Percentiles rank a stretch among this genome's conserved stretches.
Conservation (phyloP, 2,113 vertebrate species). For the Lynx canadensis region DNA sequence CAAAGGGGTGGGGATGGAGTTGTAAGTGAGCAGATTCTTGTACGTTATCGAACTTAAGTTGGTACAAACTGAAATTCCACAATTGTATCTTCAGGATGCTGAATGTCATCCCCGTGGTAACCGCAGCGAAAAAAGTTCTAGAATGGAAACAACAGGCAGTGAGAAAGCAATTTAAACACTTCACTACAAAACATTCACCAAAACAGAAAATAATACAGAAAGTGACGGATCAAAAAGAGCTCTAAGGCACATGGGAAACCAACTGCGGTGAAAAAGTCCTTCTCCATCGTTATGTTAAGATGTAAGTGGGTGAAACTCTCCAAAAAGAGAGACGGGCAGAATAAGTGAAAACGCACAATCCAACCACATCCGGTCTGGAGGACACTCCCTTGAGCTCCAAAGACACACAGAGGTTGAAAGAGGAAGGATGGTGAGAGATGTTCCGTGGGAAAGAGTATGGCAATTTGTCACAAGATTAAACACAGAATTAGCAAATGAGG, state of each 20-base stretch:
- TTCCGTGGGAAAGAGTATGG: background rate
- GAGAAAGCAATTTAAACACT: background rate
- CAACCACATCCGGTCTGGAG: background rate
- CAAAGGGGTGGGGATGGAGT: background rate
- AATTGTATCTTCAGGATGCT: background rate
- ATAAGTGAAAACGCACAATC: too few species aligned
- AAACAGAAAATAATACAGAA: background rate
- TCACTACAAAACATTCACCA: background rate
- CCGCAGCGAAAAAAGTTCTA: background rate
- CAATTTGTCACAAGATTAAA: background rate
- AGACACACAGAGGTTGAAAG: background rate
- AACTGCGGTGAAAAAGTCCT: background rate
- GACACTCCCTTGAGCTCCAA: background rate
- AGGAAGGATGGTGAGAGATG: background rate
- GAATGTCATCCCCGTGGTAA: too few species aligned
- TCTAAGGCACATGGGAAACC: background rate
- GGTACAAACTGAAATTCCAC: too few species aligned
- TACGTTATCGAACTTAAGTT: background rate
- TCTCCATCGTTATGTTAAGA: background rate
- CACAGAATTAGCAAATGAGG: background rate
- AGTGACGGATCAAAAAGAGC: background rate
- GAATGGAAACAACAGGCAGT: background rate
- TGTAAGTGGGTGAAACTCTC: too few species aligned
- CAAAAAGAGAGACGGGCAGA: background rate
- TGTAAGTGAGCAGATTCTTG: background rate